These are phyloP conservation scores for Sylvicapra grimmia DNA, from an alignment of 2,113 vertebrate genomes.

Conservation along the genomic window DNA sequence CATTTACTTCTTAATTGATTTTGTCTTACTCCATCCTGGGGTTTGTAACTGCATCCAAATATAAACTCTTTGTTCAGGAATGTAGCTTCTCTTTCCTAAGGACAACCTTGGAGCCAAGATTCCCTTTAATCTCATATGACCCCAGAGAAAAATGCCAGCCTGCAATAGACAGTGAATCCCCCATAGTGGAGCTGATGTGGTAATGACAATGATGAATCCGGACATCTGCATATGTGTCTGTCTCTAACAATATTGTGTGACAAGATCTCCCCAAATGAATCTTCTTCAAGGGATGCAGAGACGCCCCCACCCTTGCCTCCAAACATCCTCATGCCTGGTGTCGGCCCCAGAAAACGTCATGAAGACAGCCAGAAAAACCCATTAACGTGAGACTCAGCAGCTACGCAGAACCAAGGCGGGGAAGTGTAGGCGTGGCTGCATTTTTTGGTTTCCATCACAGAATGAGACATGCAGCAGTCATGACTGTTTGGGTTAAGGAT, in stretches of 20 bases:
- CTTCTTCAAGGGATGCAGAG: not conserved
- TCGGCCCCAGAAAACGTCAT: not conserved
- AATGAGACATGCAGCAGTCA: not conserved
- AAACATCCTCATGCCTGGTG: not conserved
- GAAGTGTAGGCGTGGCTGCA: not conserved
- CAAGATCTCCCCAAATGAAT: conserved; percentile 17
- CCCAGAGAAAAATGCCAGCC: not conserved
- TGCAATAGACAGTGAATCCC: not conserved
- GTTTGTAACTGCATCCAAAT: not conserved
- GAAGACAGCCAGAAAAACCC: not conserved
- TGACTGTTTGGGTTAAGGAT: not conserved
- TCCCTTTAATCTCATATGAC: conserved; percentile 20
- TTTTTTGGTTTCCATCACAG: not conserved
- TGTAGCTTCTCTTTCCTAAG: conserved; percentile 1
- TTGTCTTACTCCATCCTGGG: not conserved
- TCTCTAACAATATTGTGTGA: conserved; percentile 32
- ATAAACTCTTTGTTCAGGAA: not conserved
- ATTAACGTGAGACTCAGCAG: not conserved
- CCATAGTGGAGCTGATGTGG: not conserved
- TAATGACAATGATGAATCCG: conserved; percentile 40
- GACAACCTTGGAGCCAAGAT: not conserved
- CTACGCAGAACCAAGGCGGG: not conserved
- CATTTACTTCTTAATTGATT: not conserved
- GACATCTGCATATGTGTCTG: conserved; percentile 62
- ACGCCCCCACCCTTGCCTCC: not conserved